Conservation (phyloP, 35 echinoderm and acorn worm species). For the Hemicentrotus pulcherrimus region DNA sequence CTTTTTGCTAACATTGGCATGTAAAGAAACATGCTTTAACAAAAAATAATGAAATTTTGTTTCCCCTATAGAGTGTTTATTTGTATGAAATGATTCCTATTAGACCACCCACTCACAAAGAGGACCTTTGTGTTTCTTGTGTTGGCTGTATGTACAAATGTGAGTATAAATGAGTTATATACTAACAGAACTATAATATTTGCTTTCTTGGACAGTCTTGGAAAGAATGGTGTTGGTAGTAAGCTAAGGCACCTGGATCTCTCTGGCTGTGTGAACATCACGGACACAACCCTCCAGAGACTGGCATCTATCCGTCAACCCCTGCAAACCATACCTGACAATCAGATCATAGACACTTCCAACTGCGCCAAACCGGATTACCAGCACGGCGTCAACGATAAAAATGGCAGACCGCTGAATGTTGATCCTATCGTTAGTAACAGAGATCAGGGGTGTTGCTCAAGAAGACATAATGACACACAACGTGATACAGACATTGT, state of each 20-base stretch:
- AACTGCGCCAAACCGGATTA: neutral
- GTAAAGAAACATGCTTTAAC: too few relatives aligned
- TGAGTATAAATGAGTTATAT: too few relatives aligned
- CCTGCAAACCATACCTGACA: neutral
- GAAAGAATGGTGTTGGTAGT: slow-evolving; percentile 48
- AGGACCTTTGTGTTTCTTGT: too few relatives aligned
- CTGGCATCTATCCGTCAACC: slow-evolving; percentile 37
- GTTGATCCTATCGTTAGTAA: neutral
- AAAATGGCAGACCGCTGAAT: slow-evolving; percentile 57
- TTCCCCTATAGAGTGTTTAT: too few relatives aligned
- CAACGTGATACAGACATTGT: neutral
- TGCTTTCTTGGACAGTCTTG: neutral
- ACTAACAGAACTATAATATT: too few relatives aligned
- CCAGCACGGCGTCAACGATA: slow-evolving; percentile 31
- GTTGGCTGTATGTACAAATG: too few relatives aligned
- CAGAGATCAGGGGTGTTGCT: slow-evolving; percentile 36
- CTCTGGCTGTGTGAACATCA: slow-evolving; percentile 78
- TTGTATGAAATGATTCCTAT: too few relatives aligned
- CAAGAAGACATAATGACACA: neutral
- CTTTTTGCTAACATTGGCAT: too few relatives aligned
- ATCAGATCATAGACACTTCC: neutral
- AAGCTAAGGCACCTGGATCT: slow-evolving; percentile 76
- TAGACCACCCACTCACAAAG: too few relatives aligned
- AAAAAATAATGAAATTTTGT: too few relatives aligned
- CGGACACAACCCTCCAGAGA: slow-evolving; percentile 63